Base-by-base conservation (phyloP, 2,888 invertebrate species). In the Drosophila quinaria region DNA sequence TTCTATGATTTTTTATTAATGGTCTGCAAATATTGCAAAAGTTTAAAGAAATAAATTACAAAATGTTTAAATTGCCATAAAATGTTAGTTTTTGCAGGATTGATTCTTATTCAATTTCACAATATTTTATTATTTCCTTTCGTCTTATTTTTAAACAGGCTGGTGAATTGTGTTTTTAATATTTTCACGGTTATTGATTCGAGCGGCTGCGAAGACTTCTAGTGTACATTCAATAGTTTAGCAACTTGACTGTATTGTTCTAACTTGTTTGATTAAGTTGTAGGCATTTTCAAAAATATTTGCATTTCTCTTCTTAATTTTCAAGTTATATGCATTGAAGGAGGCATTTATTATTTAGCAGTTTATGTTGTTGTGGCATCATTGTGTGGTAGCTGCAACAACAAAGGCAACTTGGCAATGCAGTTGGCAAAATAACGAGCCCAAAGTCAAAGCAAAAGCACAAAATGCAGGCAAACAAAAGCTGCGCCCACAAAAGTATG, bases 381-480 rank as follows among this genome's bases (percentile, higher is more conserved):
- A 39, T 39, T 54, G 31, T 54, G 47, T 37, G 44, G 41, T 55
- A 56, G 58, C 72, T 42, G 61, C 56, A 82, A 84, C 74, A 76
- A 74, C 69, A 82, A 84, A 80, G 81, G 69, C 69, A 70, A 71
- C 84, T 74, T 62, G 56, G 60, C 81, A 75, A 75, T 84, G 89
- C 89, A 85, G 74, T 72, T 85, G 67, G 65, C 66, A 83, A 86
- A 86, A 88, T 89, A 87, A 88, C 74, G 70, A 69, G 58, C 22
- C 46, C 44, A 49, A 56, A 74, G 60, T 60, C 62, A 52, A 62
- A 75, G 70, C 65, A 33, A 66, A 63, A 72, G 47, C 66, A 35
- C 67, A 56, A 62, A 56, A 41, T 63, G 55, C 50, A 67, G 19
- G 60, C 76, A 82, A 88, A 87, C 85, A 82, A 83, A 47, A 54